Conservation (phyloP, 37 sponge, comb jelly and placozoan species). For the Beroe ovata region DNA sequence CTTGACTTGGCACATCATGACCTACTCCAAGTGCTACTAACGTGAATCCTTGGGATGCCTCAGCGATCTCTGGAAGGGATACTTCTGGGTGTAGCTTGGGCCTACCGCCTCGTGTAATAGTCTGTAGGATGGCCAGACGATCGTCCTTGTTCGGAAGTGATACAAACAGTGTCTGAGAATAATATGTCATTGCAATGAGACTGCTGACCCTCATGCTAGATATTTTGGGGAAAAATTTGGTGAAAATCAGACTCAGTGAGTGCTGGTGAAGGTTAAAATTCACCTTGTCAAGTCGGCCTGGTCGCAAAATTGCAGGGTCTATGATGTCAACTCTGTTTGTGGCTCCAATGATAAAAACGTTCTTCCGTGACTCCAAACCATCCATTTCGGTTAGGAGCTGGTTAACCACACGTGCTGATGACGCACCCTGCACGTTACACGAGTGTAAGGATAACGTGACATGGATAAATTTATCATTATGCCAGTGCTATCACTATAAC, state of each 20-base stretch:
- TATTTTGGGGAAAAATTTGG: no score
- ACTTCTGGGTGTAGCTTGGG: slow-evolving; percentile 49
- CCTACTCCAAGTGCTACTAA: no score
- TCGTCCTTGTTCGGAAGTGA: slow-evolving; percentile 81
- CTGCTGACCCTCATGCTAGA: no score
- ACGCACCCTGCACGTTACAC: slow-evolving; percentile 70
- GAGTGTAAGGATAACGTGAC: no score
- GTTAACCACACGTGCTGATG: slow-evolving; percentile 93
- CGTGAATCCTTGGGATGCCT: slow-evolving; percentile 62
- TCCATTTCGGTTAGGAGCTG: slow-evolving; percentile 99
- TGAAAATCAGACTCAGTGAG: no score
- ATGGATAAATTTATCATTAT: no score
- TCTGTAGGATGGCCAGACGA: slow-evolving; percentile 81
- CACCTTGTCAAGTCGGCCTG: slow-evolving; percentile 92
- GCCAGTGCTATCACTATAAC: no score
- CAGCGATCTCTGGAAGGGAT: slow-evolving; percentile 19
- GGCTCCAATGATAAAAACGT: slow-evolving; percentile 94
- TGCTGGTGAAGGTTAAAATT: no score
- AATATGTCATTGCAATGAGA: no score
- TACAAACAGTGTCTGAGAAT: slow-evolving; percentile 77
- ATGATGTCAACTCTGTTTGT: slow-evolving; percentile 97
- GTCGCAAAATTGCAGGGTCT: slow-evolving; percentile 93
- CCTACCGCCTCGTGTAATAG: slow-evolving; percentile 82
- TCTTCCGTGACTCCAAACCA: slow-evolving; percentile 85
- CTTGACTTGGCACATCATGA: no score